Conservation (phyloP, 2,113 vertebrate species). For the Ivindomyrus marchei region DNA sequence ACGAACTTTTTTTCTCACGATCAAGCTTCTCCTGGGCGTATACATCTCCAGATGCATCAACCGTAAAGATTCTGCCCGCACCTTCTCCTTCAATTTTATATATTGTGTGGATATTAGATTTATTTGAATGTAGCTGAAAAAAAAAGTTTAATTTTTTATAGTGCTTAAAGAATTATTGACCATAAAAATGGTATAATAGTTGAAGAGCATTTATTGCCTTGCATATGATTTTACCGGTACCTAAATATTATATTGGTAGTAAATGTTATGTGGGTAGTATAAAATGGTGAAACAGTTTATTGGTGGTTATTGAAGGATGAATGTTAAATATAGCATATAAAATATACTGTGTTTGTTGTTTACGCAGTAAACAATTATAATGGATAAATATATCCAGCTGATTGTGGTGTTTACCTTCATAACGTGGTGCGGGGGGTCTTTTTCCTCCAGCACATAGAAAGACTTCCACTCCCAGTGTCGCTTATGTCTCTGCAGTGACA, state of each 20-base stretch:
- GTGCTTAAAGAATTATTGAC: background rate
- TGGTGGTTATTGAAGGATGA: background rate
- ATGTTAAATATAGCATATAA: background rate
- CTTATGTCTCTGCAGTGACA: slow-evolving; percentile 50
- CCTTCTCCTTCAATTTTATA: slow-evolving; percentile 74
- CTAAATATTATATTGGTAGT: background rate
- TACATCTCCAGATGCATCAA: slow-evolving; percentile 70
- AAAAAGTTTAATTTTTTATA: background rate
- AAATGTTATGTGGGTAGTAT: background rate
- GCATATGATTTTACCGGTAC: background rate
- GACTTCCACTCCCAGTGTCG: slow-evolving; percentile 86
- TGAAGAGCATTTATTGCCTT: background rate
- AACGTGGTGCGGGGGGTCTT: slow-evolving; percentile 58
- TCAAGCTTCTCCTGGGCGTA: slow-evolving; percentile 70
- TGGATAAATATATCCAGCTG: background rate
- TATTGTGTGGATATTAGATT: slow-evolving; percentile 41
- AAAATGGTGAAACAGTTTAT: background rate
- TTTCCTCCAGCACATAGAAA: slow-evolving; percentile 70
- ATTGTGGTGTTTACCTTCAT: slow-evolving; percentile 63
- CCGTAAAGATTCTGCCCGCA: slow-evolving; percentile 69
- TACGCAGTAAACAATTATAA: background rate
- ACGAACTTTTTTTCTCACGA: slow-evolving; percentile 71
- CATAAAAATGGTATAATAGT: background rate
- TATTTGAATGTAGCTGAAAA: slow-evolving; percentile 71
- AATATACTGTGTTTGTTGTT: background rate